Evolutionary conservation across 2,797 vertebrate species (phyloP), one percentile per base, ranked within the genome.

Genomic region (Thunnus albacares): DNA sequence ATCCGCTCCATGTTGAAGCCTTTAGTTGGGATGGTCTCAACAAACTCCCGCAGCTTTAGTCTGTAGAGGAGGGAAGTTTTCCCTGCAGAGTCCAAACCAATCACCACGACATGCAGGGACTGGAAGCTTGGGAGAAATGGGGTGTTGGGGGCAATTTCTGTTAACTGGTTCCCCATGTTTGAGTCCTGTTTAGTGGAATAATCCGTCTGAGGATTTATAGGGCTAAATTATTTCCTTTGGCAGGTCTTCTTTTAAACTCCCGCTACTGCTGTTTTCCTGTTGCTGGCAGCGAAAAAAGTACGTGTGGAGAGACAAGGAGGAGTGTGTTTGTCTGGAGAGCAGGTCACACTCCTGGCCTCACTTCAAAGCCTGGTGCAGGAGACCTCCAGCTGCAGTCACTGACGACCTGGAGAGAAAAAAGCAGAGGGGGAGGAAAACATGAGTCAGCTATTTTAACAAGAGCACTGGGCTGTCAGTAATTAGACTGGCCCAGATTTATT

Each of bases 1-100:
- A 97, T 94, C 75, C 93, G 91, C 87, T 97, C 96, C 64, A 91
- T 96, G 87, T 96, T 97, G 86, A 97, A 97, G 67, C 96, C 96
- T 75, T 95, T 96, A 64, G 96, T 96, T 60, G 96, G 96, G 62
- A 93, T 89, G 0, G 94, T 96, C 79, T 95, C 92, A 1, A 96
- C 95, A 81, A 97, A 96, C 84, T 97, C 96, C 35, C 87, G 87
- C 82, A 97, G 94, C 84, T 96, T 96, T 38, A 97, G 95, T 4
- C 95, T 87, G 84, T 96, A 97, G 28, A 97, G 93, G 33, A 97
- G 93, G 0, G 96, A 92, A 5, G 96, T 97, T 81, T 97, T 97
- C 15, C 96, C 96, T 0, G 96, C 94, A 0, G 93, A 92, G 85
- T 97, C 96, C 89, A 97, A 76, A 15, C 96, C 96, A 0, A 96